Conservation (phyloP, 2,888 invertebrate genomes). For the Leucoma salicis region DNA sequence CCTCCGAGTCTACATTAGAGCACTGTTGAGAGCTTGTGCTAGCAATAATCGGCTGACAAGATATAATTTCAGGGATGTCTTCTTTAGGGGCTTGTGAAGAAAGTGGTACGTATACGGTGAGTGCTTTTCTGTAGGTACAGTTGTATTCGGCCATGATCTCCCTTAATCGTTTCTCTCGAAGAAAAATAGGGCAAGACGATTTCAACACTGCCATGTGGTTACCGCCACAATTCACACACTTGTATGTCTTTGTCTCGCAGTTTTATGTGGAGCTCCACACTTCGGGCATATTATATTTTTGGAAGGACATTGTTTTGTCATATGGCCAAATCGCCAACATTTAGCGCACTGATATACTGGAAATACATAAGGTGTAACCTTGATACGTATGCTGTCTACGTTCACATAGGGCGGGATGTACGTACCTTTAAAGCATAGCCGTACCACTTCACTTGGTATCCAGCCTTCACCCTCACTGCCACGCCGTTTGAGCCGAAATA, state of each 20-base stretch:
- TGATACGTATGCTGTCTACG: too few relatives aligned
- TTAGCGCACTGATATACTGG: constrained; percentile 5
- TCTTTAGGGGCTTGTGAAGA: too few relatives aligned
- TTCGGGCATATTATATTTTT: not conserved
- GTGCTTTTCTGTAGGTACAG: constrained; percentile 1
- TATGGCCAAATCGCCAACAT: constrained; percentile 15
- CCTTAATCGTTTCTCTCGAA: constrained; percentile 9
- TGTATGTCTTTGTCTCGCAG: not conserved
- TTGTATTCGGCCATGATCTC: constrained; percentile 1
- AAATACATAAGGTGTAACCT: too few relatives aligned
- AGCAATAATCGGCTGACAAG: too few relatives aligned
- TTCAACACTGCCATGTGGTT: not conserved
- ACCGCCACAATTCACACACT: not conserved
- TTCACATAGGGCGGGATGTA: too few relatives aligned
- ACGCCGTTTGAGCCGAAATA: too few relatives aligned
- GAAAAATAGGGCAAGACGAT: constrained; percentile 6
- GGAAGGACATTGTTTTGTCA: not conserved
- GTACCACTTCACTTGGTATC: too few relatives aligned
- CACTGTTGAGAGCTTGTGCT: too few relatives aligned
- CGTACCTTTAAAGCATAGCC: too few relatives aligned
- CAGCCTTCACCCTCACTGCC: too few relatives aligned
- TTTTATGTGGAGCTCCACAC: not conserved
- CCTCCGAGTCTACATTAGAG: too few relatives aligned
- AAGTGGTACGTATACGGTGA: not conserved
- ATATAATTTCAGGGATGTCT: too few relatives aligned